Percentiles rank a stretch among this genome's conserved stretches.
Conservation (phyloP, 1,140 invertebrate species). For the Oryctes rhinoceros region DNA sequence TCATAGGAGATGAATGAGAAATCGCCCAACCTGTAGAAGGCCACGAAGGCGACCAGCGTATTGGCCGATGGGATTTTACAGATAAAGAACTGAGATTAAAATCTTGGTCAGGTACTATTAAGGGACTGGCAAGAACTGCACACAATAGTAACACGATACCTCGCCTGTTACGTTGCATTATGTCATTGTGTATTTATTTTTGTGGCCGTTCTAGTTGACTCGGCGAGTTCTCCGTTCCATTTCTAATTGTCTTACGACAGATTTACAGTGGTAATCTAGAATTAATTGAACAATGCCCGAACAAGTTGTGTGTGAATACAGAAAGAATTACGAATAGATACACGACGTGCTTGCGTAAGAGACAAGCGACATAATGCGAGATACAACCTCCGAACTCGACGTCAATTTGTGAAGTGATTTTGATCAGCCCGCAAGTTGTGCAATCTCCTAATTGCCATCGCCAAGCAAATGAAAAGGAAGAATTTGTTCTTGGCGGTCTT, state of each 20-base stretch:
- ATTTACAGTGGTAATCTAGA: not conserved
- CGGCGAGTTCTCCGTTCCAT: slow-evolving; percentile 1
- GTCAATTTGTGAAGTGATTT: too few relatives aligned
- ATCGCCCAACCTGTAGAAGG: slow-evolving; percentile 35
- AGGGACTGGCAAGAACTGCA: slow-evolving; percentile 39
- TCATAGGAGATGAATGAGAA: slow-evolving; percentile 38
- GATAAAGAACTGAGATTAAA: slow-evolving; percentile 38
- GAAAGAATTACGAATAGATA: too few relatives aligned
- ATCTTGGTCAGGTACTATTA: slow-evolving; percentile 41
- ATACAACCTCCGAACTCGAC: too few relatives aligned
- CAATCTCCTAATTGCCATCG: too few relatives aligned
- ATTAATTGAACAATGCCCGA: too few relatives aligned
- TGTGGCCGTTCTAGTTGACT: slow-evolving; percentile 16
- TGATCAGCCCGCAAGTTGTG: too few relatives aligned
- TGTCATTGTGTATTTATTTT: slow-evolving; percentile 41
- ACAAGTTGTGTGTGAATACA: too few relatives aligned
- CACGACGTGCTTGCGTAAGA: too few relatives aligned
- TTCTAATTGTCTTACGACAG: slow-evolving; percentile 29
- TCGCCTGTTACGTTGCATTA: slow-evolving; percentile 42
- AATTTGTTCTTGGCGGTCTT: too few relatives aligned
- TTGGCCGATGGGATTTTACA: slow-evolving; percentile 37
- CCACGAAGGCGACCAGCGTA: slow-evolving; percentile 16
- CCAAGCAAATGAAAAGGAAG: too few relatives aligned
- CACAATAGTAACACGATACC: slow-evolving; percentile 42
- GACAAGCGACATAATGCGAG: too few relatives aligned